Evolutionary conservation across 2,888 invertebrate genomes (phyloP), one percentile per base, ranked within the genome.

Genomic region (Zhuqinia jingwanae): DNA sequence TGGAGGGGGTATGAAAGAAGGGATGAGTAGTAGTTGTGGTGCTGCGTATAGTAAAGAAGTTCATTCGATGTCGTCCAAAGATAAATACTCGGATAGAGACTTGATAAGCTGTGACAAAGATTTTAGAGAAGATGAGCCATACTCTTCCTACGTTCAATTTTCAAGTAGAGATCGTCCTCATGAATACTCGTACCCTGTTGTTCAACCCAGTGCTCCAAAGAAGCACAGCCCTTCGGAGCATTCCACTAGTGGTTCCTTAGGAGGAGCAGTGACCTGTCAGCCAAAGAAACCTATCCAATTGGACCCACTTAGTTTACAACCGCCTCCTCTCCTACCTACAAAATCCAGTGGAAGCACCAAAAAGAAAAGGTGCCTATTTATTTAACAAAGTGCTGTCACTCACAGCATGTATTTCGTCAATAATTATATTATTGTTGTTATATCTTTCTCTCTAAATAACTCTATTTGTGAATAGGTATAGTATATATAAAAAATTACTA

Each of bases 151-250:
- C 92, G 97, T 97, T 87, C 96, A 97, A 92, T 94, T 97, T 90
- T 95, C 92, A 11, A 83, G 87, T 50, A 90, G 90, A 53, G 92
- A 92, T 85, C 91, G 91, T 85, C 91, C 95, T 65, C 97, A 97
- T 92, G 97, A 98, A 91, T 98, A 97, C 93, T 95, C 96, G 91
- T 97, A 98, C 93, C 97, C 97, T 0, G 94, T 95, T 88, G 94
- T 96, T 90, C 93, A 91, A 50, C 89, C 90, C 42, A 90, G 88
- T 70, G 86, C 89, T 75, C 78, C 87, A 22, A 89, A 88, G 88
- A 86, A 88, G 86, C 87, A 86, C 79, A 88, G 86, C 76, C 88
- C 88, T 82, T 89, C 89, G 70, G 87, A 87, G 78, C 85, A 89
- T 76, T 89, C 89, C 83, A 89, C 83, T 80, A 88, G 88, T 83